These are phyloP conservation scores for Toxotes chatareus DNA, from an alignment of 2,113 vertebrate species.

Conservation along the genomic window DNA sequence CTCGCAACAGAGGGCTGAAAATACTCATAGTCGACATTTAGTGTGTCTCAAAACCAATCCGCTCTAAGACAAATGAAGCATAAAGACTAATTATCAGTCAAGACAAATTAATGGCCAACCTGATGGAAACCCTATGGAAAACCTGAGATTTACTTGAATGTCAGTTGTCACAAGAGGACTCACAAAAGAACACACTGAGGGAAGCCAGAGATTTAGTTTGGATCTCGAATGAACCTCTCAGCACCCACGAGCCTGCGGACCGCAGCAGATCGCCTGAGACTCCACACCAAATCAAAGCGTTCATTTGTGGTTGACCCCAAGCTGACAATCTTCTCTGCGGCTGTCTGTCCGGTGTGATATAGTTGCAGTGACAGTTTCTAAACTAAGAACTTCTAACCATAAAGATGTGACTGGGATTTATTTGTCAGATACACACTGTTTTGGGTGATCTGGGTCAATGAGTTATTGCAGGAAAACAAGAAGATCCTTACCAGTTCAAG, in stretches of 20 bases:
- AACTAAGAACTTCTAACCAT: constrained; percentile 54
- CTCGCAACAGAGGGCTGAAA: not conserved
- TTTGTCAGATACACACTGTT: constrained; percentile 2
- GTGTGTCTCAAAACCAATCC: not conserved
- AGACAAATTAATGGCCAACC: not conserved
- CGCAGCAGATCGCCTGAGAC: constrained; percentile 32
- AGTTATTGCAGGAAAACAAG: constrained; percentile 19
- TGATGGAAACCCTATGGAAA: not conserved
- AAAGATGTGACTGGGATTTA: constrained; percentile 36
- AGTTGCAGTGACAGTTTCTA: constrained; percentile 43
- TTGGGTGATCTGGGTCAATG: constrained; percentile 7
- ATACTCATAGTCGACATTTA: not conserved
- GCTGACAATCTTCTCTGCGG: constrained; percentile 44
- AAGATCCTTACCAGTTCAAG: not conserved
- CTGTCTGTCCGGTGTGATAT: constrained; percentile 37
- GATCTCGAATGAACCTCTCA: not conserved
- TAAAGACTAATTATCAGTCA: not conserved
- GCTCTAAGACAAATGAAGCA: not conserved
- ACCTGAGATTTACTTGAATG: constrained; percentile 17
- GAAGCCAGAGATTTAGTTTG: constrained; percentile 1
- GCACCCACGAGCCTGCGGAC: constrained; percentile 27
- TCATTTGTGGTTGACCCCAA: constrained; percentile 58
- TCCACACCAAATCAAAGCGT: constrained; percentile 47
- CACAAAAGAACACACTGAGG: not conserved
- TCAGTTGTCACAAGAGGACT: not conserved